Evolutionary conservation across 1,140 invertebrate species (phyloP).

Genomic region (Contarinia nasturtii): DNA sequence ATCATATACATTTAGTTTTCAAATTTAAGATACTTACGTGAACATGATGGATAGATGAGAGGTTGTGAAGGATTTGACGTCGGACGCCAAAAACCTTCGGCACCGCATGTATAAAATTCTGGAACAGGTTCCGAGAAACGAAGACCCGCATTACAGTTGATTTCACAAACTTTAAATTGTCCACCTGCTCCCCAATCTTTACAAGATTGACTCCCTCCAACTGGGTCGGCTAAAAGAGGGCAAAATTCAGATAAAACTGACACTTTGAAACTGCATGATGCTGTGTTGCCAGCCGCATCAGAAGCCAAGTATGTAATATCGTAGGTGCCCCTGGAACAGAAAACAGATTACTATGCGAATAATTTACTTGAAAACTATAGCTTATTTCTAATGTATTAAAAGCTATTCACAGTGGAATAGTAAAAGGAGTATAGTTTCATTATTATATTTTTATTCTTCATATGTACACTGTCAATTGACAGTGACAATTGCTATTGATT

Average conservation of each 20-base stretch:
- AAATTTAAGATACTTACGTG: conserved; percentile 34
- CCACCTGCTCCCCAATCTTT: conserved; percentile 90
- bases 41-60: conserved; percentile 77
- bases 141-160: conserved; percentile 66
- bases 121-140: conserved; percentile 80
- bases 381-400: too few species aligned
- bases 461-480: too few species aligned
- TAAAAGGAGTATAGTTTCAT: too few species aligned
- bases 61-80: conserved; percentile 57
- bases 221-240: conserved; percentile 63
- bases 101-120: conserved; percentile 89
- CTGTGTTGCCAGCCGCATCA: conserved; percentile 78
- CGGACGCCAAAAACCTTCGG: conserved; percentile 90
- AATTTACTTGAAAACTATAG: too few species aligned
- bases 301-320: conserved; percentile 85
- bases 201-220: conserved; percentile 76
- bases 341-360: too few species aligned
- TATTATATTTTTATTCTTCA: too few species aligned
- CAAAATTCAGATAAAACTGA: conserved; percentile 84
- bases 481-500: too few species aligned
- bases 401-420: too few species aligned
- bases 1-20: background rate
- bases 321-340: conserved; percentile 78
- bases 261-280: conserved; percentile 83
- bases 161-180: conserved; percentile 86